Percentiles rank a stretch among this genome's conserved stretches.
Conservation (phyloP, 2,888 invertebrate genomes). For the Orthonychiurus folsomi region DNA sequence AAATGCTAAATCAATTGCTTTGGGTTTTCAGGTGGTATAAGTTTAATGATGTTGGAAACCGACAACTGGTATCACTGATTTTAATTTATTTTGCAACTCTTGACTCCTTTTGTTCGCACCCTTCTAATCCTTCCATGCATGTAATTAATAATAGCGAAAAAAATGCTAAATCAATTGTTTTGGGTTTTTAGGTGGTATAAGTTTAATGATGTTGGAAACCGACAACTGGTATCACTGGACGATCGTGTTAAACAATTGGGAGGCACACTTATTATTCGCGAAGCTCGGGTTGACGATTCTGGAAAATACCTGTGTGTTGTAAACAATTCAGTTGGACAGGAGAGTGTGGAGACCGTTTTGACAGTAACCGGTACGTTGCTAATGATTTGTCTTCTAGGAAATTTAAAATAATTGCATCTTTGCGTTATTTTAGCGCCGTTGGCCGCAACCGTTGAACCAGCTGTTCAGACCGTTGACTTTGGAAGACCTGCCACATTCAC, state of each 20-base stretch:
- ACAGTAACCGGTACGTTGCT: conserved; percentile 60
- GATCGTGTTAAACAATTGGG: conserved; percentile 86
- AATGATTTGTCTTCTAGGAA: not conserved
- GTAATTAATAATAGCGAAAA: not conserved
- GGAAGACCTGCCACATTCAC: conserved; percentile 85
- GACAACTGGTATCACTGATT: conserved; percentile 73
- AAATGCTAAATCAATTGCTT: not conserved
- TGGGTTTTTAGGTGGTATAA: conserved; percentile 85
- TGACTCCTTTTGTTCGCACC: not conserved
- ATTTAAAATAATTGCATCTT: not conserved
- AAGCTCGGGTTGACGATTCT: conserved; percentile 83
- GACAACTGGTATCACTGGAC: conserved; percentile 79
- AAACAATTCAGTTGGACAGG: conserved; percentile 84
- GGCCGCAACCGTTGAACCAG: conserved; percentile 78
- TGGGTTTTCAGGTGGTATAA: conserved; percentile 85
- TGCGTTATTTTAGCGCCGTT: conserved; percentile 57
- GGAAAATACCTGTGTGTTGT: conserved; percentile 91
- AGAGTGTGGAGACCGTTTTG: conserved; percentile 82
- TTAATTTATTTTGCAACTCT: too few relatives aligned
- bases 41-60: conserved; percentile 77
- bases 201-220: conserved; percentile 77
- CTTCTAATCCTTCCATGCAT: conserved; percentile 1
- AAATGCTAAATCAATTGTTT: not conserved
- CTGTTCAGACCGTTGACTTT: conserved; percentile 84
- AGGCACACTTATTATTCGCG: conserved; percentile 83